phyloP scores from a whole-genome alignment of 2,888 invertebrate genomes.

The Stenichneumon culpator region DNA sequence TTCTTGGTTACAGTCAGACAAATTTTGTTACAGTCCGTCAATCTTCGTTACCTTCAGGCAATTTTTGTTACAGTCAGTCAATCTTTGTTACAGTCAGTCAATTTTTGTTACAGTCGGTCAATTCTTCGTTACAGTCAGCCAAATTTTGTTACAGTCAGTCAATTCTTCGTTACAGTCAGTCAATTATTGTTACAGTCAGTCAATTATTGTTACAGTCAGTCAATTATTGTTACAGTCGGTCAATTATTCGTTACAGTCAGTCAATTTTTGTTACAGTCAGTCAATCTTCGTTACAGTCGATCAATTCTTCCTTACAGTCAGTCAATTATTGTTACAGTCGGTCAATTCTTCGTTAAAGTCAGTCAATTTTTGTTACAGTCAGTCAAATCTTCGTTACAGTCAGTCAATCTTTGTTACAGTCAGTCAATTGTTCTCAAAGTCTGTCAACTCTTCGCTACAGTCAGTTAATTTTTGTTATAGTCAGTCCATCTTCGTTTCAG shows the following conservation, averaged over 20 bases:
- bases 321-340: background rate
- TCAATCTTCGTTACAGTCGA: background rate
- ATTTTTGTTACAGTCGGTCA: conserved; percentile 1
- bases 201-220: conserved; percentile 8
- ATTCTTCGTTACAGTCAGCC: conserved; percentile 12
- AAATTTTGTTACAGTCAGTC: conserved; percentile 22
- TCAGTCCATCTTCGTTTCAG: background rate
- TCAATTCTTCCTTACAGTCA: background rate
- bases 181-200: background rate
- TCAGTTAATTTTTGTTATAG: background rate
- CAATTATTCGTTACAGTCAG: background rate
- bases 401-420: no score
- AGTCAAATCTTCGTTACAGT: no score
- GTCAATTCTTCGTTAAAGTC: no score
- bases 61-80: background rate
- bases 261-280: background rate
- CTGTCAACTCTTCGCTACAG: no score
- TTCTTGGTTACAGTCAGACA: no score
- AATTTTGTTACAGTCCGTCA: no score
- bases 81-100: background rate
- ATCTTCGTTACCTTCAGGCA: no score
- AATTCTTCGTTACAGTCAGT: background rate
- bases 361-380: no score
- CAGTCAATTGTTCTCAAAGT: no score
- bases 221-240: background rate